A percentile compares a stretch with the other conserved stretches of the same genome.
Evolutionary conservation across 2,113 vertebrate genomes (phyloP).

Genomic region (Corvus moneduloides): DNA sequence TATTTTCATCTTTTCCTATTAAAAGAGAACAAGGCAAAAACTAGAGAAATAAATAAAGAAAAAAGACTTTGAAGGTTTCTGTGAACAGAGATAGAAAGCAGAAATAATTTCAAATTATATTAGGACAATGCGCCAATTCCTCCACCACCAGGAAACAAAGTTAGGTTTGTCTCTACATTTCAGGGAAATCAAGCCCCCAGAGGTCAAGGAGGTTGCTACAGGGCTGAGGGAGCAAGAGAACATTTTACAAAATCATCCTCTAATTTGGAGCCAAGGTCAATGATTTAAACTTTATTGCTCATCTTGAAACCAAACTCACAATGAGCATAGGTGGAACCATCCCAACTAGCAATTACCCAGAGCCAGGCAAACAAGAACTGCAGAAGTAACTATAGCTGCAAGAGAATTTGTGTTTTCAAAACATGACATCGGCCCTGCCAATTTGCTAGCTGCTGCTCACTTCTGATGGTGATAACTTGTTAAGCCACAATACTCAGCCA

Average conservation of each 20-base stretch:
- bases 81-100: not conserved
- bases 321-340: slow-evolving; percentile 33
- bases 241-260: slow-evolving; percentile 1
- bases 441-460: not conserved
- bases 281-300: slow-evolving; percentile 31
- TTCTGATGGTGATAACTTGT: slow-evolving; percentile 42
- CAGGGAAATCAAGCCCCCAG: not conserved
- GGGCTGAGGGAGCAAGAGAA: not conserved
- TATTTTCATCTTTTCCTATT: not conserved
- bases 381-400: slow-evolving; percentile 2
- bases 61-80: not conserved
- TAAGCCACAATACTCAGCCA: slow-evolving; percentile 39
- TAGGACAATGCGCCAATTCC: not conserved
- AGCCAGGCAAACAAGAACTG: slow-evolving; percentile 4
- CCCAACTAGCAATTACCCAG: slow-evolving; percentile 48
- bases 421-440: not conserved
- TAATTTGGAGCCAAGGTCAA: slow-evolving; percentile 37
- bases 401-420: not conserved
- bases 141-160: not conserved
- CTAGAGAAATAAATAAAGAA: not conserved
- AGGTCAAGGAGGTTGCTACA: slow-evolving; percentile 28
- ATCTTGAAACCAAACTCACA: slow-evolving; percentile 29
- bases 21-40: not conserved
- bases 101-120: not conserved
- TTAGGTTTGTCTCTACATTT: not conserved